phyloP scores from a whole-genome alignment of 2,888 invertebrate genomes.

The Neoascia interrupta region DNA sequence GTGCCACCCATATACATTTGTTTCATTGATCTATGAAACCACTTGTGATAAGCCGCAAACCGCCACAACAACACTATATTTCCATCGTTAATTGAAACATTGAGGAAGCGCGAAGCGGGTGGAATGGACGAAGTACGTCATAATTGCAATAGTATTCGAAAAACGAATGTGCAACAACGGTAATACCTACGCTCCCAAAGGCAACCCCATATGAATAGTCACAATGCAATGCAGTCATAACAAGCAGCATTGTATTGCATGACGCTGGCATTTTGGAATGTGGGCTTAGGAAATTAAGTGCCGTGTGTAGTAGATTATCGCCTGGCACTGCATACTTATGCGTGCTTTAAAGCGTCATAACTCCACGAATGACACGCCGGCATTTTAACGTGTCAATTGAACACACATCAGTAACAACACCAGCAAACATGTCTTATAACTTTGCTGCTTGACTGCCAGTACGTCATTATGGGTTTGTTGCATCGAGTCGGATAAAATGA shows the following conservation, averaged over 20 bases:
- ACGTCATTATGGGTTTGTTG: neutral
- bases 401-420: constrained; percentile 7
- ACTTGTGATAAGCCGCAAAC: too few relatives aligned
- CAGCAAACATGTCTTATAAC: neutral
- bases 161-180: neutral
- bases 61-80: too few relatives aligned
- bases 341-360: constrained; percentile 1
- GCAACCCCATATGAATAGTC: too few relatives aligned
- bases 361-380: constrained; percentile 6
- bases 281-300: neutral
- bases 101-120: too few relatives aligned
- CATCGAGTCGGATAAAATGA: neutral
- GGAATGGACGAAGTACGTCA: too few relatives aligned
- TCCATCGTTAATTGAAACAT: too few relatives aligned
- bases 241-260: too few relatives aligned
- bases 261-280: neutral
- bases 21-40: too few relatives aligned
- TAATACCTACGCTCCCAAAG: too few relatives aligned
- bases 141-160: neutral
- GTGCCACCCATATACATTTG: too few relatives aligned
- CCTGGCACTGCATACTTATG: neutral
- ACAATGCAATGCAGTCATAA: too few relatives aligned
- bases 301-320: neutral
- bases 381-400: constrained; percentile 13
- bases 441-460: neutral